Percentiles rank a stretch among this genome's conserved stretches.
These are phyloP conservation scores for Poeciliopsis occidentalis DNA, from an alignment of 2,113 vertebrate genomes.

Conservation along the genomic window DNA sequence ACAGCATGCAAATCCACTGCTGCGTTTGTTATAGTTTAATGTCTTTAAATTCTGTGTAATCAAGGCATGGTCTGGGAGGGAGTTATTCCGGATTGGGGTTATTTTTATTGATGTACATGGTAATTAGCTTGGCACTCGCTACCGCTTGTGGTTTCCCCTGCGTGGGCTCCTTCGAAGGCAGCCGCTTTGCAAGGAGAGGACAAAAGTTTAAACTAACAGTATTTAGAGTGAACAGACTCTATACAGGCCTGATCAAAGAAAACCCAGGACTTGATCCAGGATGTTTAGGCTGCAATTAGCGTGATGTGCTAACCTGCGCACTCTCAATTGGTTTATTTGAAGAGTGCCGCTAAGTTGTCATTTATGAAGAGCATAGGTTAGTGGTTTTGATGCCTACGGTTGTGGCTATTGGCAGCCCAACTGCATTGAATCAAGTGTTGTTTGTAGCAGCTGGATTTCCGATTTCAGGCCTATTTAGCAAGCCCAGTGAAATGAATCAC, in stretches of 20 bases:
- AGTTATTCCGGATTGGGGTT: constrained; percentile 78
- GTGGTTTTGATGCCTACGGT: constrained; percentile 47
- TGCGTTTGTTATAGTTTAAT: constrained; percentile 72
- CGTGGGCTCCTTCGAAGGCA: constrained; percentile 61
- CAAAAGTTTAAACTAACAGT: constrained; percentile 79
- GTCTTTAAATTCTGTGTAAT: constrained; percentile 79
- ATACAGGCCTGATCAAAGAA: constrained; percentile 66
- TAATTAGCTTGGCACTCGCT: constrained; percentile 80
- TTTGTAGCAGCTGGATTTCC: constrained; percentile 36
- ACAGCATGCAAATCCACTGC: constrained; percentile 59
- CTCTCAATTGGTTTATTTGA: constrained; percentile 68
- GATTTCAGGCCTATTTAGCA: constrained; percentile 29
- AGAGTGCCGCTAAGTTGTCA: constrained; percentile 61
- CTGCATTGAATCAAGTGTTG: constrained; percentile 50
- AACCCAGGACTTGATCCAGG: constrained; percentile 50
- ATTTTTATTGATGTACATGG: constrained; percentile 82
- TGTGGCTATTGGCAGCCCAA: constrained; percentile 28
- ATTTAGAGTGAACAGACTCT: constrained; percentile 51
- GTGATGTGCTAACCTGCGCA: constrained; percentile 57
- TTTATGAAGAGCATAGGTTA: constrained; percentile 50
- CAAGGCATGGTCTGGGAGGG: constrained; percentile 70
- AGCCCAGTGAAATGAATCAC: constrained; percentile 20
- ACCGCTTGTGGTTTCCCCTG: constrained; percentile 79
- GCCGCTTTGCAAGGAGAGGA: constrained; percentile 56
- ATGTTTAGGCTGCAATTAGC: constrained; percentile 74